These are phyloP conservation scores for Gastrophryne carolinensis DNA, from an alignment of 2,797 vertebrate species.

Conservation along the genomic window DNA sequence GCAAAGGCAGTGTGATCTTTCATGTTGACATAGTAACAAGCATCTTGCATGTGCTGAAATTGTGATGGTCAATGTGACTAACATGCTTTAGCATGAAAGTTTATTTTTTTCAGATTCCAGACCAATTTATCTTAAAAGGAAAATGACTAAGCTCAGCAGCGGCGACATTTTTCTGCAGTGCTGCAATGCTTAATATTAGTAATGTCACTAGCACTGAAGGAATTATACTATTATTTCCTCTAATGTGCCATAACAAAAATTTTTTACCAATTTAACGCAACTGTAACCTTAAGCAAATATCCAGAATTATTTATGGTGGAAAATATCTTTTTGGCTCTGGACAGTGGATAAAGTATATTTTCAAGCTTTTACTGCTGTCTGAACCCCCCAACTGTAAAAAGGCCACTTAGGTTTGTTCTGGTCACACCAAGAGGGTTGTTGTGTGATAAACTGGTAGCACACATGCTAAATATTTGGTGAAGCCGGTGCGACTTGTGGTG, in stretches of 20 bases:
- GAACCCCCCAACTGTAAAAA: too few relatives aligned
- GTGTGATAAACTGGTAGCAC: too few relatives aligned
- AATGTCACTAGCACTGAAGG: not conserved
- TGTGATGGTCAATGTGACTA: slow-evolving; percentile 16
- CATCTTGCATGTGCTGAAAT: slow-evolving; percentile 12
- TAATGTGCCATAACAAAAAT: not conserved
- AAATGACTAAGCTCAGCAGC: not conserved
- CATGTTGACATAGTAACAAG: slow-evolving; percentile 34
- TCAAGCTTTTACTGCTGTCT: too few relatives aligned
- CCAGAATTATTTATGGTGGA: too few relatives aligned
- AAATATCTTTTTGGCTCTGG: too few relatives aligned
- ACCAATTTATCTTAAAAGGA: not conserved
- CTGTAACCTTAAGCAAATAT: too few relatives aligned
- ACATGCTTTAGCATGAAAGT: not conserved
- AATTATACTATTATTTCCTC: not conserved
- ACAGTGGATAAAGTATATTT: too few relatives aligned
- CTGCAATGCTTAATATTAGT: not conserved
- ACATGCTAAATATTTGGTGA: too few relatives aligned
- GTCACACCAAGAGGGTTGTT: too few relatives aligned
- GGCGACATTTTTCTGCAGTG: not conserved
- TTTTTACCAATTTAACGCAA: too few relatives aligned
- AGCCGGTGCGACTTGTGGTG: too few relatives aligned
- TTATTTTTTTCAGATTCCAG: not conserved
- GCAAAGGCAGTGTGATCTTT: slow-evolving; percentile 33
- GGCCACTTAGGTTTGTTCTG: too few relatives aligned